Base-by-base conservation (phyloP, 2,797 vertebrate species). In the Chloroceryle inda region DNA sequence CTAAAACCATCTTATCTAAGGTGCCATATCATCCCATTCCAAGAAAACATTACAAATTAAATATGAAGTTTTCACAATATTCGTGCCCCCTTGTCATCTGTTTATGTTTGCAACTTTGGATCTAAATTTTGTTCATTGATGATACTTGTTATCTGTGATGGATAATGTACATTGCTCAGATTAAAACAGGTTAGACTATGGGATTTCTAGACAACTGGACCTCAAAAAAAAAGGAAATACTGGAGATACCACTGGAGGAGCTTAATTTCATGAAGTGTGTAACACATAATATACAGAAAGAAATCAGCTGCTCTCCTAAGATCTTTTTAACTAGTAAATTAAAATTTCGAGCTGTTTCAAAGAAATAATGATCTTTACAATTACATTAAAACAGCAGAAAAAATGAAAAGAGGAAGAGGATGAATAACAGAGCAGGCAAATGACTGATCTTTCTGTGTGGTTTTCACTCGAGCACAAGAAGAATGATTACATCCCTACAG, bases 401-500 rank as follows among this genome's bases (percentile, higher is more conserved):
- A 91, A 52, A 26, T 35, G n/a, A 91, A 91, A 95, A 94, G 89
- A 89, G 10, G 79, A 95, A 90, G 92, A 95, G 76, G 35, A 31
- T 72, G 79, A 94, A 91, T 93, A 95, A 86, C 64, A 97, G 92
- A 92, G 92, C 89, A 93, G 88, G 75, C 61, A 85, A 96, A 89
- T 94, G 88, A 94, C 86, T 96, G 92, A 96, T 97, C 92, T 82
- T 97, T 97, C 89, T 78, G 76, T 94, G 94, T 92, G 91, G 69
- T 86, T 97, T 96, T 94, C 92, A 63, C 95, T 96, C 14, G 10
- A 95, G 82, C 77, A 74, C 83, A 47, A 92, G 95, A 97, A 97
- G 96, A 95, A 93, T 76, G 92, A 98, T 94, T 96, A 91, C 33
- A 88, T 97, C 94, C 95, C 97, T 95, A 82, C 59, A 89, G 94